A percentile compares a stretch with the other conserved stretches of the same genome.
phyloP scores from a whole-genome alignment of 2,797 vertebrate species.

The Podarcis lilfordi region DNA sequence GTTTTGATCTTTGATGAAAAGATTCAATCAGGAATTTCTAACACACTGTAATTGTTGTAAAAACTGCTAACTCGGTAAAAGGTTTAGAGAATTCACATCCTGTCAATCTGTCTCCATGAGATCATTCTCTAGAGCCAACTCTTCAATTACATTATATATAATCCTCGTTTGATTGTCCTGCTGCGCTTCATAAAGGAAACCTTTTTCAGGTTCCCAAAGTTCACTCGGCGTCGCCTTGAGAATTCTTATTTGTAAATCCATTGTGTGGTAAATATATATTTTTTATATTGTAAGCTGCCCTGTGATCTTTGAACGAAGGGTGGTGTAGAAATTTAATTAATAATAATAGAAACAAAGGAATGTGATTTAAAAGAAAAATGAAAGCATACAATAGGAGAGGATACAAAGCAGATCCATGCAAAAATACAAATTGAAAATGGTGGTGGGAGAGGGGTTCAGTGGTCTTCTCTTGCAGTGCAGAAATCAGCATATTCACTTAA shows the following conservation, averaged over 20 bases:
- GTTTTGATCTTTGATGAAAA: conserved; percentile 66
- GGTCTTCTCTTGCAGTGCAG: not conserved
- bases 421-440: rapidly evolving
- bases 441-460: not conserved
- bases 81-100: conserved; percentile 55
- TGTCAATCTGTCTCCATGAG: conserved; percentile 50
- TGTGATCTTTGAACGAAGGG: no score
- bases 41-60: conserved; percentile 48
- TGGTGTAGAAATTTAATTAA: no score
- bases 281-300: no score
- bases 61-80: conserved; percentile 45
- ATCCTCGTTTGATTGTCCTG: conserved; percentile 40
- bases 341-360: not conserved
- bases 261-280: conserved; percentile 4
- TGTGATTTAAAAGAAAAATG: not conserved
- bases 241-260: conserved; percentile 19
- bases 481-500: not conserved
- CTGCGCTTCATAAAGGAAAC: not conserved
- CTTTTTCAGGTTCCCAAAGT: conserved; percentile 46
- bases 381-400: conserved; percentile 16
- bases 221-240: not conserved
- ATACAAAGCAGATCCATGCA: not conserved
- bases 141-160: conserved; percentile 53
- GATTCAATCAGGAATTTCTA: conserved; percentile 60
- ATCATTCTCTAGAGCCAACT: conserved; percentile 20